phyloP scores from a whole-genome alignment of 37 sponge, comb jelly and placozoan genomes.

The Halichondria panicea region DNA sequence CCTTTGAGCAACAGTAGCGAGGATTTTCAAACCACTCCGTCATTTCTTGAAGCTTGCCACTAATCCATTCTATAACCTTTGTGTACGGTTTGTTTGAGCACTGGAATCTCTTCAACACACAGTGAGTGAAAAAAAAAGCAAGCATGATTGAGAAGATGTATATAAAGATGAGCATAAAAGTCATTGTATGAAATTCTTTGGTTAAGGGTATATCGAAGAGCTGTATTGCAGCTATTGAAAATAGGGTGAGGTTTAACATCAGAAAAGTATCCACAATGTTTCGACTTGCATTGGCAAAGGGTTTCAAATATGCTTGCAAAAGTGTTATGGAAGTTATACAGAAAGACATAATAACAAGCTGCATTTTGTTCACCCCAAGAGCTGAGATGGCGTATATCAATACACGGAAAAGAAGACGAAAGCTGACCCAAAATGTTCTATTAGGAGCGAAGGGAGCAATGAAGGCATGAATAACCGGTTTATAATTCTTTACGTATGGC shows the following conservation, averaged over 20 bases:
- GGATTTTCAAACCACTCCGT: no score
- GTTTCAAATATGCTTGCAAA: neutral
- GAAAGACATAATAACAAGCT: neutral
- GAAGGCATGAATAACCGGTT: constrained; percentile 24
- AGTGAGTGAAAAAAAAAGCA: no score
- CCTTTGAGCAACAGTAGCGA: no score
- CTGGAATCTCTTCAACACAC: no score
- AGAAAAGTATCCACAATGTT: neutral
- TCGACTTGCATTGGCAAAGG: neutral
- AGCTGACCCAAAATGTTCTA: neutral
- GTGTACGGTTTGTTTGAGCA: no score
- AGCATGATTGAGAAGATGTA: no score
- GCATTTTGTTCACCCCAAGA: neutral
- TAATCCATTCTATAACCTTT: no score
- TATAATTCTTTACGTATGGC: neutral
- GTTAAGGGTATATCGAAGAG: no score
- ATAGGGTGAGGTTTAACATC: neutral
- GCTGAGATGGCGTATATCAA: neutral
- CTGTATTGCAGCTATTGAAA: neutral
- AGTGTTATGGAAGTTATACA: neutral
- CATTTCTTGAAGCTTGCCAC: no score
- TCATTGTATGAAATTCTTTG: no score
- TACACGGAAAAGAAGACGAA: neutral
- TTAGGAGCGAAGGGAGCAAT: neutral
- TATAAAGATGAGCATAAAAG: no score